These are phyloP conservation scores for Scaptomyza caliginosa DNA, from an alignment of 2,888 invertebrate species.

Conservation along the genomic window DNA sequence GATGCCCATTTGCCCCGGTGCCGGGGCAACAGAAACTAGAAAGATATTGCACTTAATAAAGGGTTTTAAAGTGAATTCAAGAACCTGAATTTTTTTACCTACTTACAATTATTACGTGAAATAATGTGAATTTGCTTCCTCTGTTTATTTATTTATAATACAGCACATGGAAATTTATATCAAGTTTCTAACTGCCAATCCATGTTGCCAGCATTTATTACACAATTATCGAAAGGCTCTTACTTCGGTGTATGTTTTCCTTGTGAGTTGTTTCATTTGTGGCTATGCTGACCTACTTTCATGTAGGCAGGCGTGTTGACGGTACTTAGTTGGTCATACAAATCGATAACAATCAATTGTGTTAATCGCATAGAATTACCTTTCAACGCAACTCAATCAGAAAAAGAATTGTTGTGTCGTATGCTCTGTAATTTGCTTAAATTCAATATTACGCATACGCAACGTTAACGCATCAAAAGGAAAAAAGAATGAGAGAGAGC, in stretches of 20 bases:
- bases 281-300: conserved; percentile 34
- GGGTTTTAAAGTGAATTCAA: neutral
- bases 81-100: too few species aligned
- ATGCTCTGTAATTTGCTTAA: conserved; percentile 55
- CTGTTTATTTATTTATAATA: neutral
- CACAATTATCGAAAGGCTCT: conserved; percentile 39
- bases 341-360: conserved; percentile 64
- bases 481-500: neutral
- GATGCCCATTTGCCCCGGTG: conserved; percentile 64
- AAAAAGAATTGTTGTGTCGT: conserved; percentile 9
- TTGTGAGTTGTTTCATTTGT: neutral
- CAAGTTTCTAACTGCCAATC: conserved; percentile 9
- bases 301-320: neutral
- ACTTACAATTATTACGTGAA: too few species aligned
- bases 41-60: conserved; percentile 2
- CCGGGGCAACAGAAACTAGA: conserved; percentile 14
- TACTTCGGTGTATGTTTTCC: conserved; percentile 11
- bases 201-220: conserved; percentile 25
- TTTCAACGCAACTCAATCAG: conserved; percentile 30
- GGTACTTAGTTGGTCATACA: conserved; percentile 3
- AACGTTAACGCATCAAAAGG: conserved; percentile 37
- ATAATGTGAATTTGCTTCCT: too few species aligned
- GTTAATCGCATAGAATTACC: conserved; percentile 62
- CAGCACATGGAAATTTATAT: conserved; percentile 20
- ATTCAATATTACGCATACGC: conserved; percentile 75